Evolutionary conservation across 2,113 vertebrate species (phyloP), one percentile per base, ranked within the genome.

Genomic region (Caracal caracal): DNA sequence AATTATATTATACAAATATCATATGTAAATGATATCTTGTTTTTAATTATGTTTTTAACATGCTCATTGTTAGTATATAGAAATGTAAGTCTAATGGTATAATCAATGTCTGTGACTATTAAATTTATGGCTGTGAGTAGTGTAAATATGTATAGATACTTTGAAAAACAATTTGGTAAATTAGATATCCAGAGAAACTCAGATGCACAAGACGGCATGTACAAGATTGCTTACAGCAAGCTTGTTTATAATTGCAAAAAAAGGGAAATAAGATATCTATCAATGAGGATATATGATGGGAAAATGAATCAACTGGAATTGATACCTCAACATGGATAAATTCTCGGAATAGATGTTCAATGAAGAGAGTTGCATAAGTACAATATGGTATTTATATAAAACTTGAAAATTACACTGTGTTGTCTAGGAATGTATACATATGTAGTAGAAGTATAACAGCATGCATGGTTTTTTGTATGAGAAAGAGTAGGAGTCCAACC

Each of bases 11-110:
- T 47, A 7, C 47, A 47, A 37, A 47, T 40, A 78, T 65, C 22
- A 33, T 85, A 89, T 30, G 66, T 96, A 80, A 53, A 65, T 88
- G 24, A 30, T 78, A 92, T 26, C 53, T 96, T 83, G 20, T 82
- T 94, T 88, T 81, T 86, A 89, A 78, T 78, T 96, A 86, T 91
- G 26, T 4, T 59, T 91, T 94, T 22, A 80, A 2, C 26, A 61
- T 90, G 3, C 53, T 51, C 16, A 79, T 82, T 83, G 12, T 88
- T 92, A 93, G 28, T 80, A 26, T 66, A n/a, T 73, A 78, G 56
- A 89, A 91, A 79, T 86, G 26, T 90, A 33, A 26, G 37, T 73
- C 71, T 73, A 26, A 26, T 28, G 71, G 37, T 73, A 68, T 17
- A 16, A 19, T 85, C 28, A 75, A 75, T 75, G 26, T 88, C 28